Percentiles rank a stretch among this genome's conserved stretches.
Evolutionary conservation across 2,888 invertebrate species (phyloP).

Genomic region (Diadegma fenestrale): DNA sequence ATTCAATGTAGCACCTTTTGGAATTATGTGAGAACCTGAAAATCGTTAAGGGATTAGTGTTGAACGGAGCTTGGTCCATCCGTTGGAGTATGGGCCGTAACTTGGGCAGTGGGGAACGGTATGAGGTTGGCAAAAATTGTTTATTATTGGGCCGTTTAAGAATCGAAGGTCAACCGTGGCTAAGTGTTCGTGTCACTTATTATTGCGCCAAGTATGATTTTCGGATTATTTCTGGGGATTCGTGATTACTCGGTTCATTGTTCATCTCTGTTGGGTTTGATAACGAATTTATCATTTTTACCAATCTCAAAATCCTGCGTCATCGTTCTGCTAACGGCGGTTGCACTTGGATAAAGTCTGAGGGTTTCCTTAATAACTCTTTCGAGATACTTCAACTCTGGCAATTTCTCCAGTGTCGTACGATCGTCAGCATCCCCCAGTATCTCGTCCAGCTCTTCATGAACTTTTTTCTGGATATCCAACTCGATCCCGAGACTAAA

Average conservation of each 20-base stretch:
- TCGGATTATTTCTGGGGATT: too few relatives aligned
- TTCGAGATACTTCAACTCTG: constrained; percentile 86
- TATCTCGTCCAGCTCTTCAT: constrained; percentile 84
- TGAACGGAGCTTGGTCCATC: too few relatives aligned
- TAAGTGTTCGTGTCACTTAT: too few relatives aligned
- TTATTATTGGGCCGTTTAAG: too few relatives aligned
- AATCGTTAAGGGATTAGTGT: constrained; percentile 31
- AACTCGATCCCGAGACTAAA: constrained; percentile 85
- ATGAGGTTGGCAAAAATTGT: too few relatives aligned
- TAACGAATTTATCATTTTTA: constrained; percentile 55
- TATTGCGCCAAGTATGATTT: too few relatives aligned
- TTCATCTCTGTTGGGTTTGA: too few relatives aligned
- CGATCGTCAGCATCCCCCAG: constrained; percentile 78
- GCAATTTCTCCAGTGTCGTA: constrained; percentile 80
- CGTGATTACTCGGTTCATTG: too few relatives aligned
- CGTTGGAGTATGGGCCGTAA: neutral
- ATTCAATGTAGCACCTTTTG: constrained; percentile 83
- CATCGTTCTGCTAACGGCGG: constrained; percentile 85
- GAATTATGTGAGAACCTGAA: constrained; percentile 82
- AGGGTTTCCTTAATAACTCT: constrained; percentile 87
- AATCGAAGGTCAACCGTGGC: too few relatives aligned
- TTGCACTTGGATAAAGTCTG: constrained; percentile 87
- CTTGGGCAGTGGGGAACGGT: neutral
- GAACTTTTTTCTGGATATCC: constrained; percentile 85
- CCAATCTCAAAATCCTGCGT: constrained; percentile 85